Base-by-base conservation (phyloP, 2,888 invertebrate species). In the Leucoptera coffeella region DNA sequence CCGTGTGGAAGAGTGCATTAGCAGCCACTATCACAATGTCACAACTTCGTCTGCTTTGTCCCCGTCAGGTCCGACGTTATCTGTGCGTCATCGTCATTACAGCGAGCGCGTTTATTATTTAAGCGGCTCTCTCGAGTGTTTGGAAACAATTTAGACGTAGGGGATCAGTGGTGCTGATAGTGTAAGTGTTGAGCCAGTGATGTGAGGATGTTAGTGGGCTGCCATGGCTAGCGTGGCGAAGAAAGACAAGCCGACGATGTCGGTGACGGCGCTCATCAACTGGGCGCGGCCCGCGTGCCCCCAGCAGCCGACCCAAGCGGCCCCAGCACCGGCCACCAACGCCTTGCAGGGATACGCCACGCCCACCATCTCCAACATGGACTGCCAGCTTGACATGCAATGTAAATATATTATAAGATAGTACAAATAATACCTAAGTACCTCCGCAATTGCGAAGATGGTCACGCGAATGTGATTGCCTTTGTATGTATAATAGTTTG, bases 241-340 rank as follows among this genome's bases (percentile, higher is more conserved):
- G 75, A 86, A 86, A 69, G 86, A 86, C 62, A 85, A 86, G 56
- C 85, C 86, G 45, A 85, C 85, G 73, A 84, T 85, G 82, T 85
- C 85, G 53, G 86, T 87, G 50, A 82, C 85, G 46, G 85, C 85
- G 45, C 81, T 86, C 52, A 85, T 86, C 49, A 80, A 80, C 55
- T 81, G 80, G 79, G 74, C 77, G 41, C 74, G 53, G 77, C 41
- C 74, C 52, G 60, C 79, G 56, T 52, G 67, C 45, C 39, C 50
- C 6, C 17, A 17, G 42, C 56, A 47, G 44, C 56, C 49, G 38
- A 52, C 59, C 39, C 54, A 54, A 36, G 50, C 56, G 42, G 42
- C 57, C 33, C 57, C 62, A 10, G 48, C 48, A 30, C 46, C 49
- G 15, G 31, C 44, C 28, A 29, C 49, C 30, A 46, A 37, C 40